phyloP scores from a whole-genome alignment of 2,888 invertebrate genomes.

The Mythimna impura region DNA sequence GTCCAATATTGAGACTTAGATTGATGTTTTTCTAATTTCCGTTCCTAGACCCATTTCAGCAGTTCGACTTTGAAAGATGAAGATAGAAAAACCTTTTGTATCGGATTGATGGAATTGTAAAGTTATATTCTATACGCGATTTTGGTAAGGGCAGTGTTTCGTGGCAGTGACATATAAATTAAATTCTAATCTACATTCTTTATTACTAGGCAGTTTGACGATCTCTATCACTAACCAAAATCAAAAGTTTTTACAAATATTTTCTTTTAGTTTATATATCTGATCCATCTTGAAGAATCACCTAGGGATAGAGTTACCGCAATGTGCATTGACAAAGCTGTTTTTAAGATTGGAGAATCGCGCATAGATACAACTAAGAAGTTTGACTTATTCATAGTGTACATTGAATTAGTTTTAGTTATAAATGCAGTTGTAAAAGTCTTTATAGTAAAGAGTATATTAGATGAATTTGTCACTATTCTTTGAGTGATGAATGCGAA shows the following conservation, averaged over 20 bases:
- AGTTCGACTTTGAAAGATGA: slow-evolving; percentile 26
- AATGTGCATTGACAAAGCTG: slow-evolving; percentile 2
- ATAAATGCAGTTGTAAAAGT: slow-evolving; percentile 66
- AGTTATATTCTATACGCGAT: slow-evolving; percentile 42
- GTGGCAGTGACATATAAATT: slow-evolving; percentile 12
- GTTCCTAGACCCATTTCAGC: slow-evolving; percentile 22
- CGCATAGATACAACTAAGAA: slow-evolving; percentile 36
- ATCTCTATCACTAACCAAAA: background rate
- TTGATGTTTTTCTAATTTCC: slow-evolving; percentile 9
- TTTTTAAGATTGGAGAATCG: slow-evolving; percentile 13
- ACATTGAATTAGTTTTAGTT: slow-evolving; percentile 48
- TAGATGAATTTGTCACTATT: slow-evolving; percentile 55
- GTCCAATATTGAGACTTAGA: background rate
- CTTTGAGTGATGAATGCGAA: background rate
- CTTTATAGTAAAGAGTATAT: slow-evolving; percentile 53
- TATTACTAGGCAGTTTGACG: background rate
- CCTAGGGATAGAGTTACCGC: background rate
- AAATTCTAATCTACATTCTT: background rate
- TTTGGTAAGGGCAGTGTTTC: slow-evolving; percentile 40
- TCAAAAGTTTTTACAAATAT: background rate
- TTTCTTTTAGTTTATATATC: background rate
- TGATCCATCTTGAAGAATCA: background rate
- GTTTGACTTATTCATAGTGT: slow-evolving; percentile 50
- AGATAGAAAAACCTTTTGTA: slow-evolving; percentile 45
- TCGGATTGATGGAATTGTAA: slow-evolving; percentile 34